Evolutionary conservation across 2,888 invertebrate genomes (phyloP).

Genomic region (Morpho deidamia): DNA sequence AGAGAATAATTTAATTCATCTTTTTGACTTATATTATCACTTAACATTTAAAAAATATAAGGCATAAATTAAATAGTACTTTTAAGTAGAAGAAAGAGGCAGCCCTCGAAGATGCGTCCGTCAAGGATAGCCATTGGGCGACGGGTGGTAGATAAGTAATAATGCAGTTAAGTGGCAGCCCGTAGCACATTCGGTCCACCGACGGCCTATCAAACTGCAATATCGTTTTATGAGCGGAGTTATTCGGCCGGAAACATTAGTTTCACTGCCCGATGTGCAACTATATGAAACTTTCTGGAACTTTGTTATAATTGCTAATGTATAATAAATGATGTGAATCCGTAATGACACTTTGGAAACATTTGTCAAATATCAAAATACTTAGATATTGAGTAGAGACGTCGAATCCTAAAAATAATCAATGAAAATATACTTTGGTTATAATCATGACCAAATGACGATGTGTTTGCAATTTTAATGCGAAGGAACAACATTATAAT

Average conservation of each 20-base stretch:
- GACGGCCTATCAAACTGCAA: slow-evolving; percentile 54
- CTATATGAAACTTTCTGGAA: slow-evolving; percentile 20
- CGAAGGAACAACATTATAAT: no score
- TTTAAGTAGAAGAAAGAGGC: neutral
- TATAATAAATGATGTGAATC: slow-evolving; percentile 20
- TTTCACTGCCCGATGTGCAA: slow-evolving; percentile 21
- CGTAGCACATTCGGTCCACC: slow-evolving; percentile 37
- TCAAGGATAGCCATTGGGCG: slow-evolving; percentile 23
- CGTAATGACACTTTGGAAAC: neutral
- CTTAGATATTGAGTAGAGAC: no score
- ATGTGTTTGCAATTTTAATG: no score
- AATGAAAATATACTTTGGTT: no score
- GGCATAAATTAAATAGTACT: no score
- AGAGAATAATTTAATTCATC: no score
- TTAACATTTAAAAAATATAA: no score
- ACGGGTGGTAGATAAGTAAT: slow-evolving; percentile 42
- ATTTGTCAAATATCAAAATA: neutral
- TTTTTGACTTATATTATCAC: no score
- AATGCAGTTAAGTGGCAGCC: slow-evolving; percentile 50
- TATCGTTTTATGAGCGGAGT: slow-evolving; percentile 53
- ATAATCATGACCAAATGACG: no score
- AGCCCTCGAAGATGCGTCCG: slow-evolving; percentile 17
- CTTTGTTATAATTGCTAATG: slow-evolving; percentile 25
- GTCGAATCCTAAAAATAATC: no score
- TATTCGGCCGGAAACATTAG: slow-evolving; percentile 38